A percentile compares a stretch with the other conserved stretches of the same genome.
Evolutionary conservation across 2,797 vertebrate species (phyloP).

Genomic region (Simalia tracyae): DNA sequence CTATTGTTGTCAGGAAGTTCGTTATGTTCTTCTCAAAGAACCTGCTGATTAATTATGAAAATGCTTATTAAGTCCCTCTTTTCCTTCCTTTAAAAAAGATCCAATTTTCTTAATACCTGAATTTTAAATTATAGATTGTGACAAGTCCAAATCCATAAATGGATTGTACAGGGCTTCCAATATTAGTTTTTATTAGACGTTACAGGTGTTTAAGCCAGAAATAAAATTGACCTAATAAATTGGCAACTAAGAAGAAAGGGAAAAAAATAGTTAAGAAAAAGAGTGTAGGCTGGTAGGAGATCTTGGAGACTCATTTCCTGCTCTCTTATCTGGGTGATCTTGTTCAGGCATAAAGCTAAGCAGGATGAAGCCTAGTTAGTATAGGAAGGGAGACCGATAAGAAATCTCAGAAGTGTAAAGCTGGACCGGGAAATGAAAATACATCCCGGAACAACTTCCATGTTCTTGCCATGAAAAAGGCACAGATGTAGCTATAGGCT

Average conservation of each 20-base stretch:
- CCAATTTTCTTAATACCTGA: slow-evolving; percentile 23
- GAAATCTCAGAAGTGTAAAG: neutral
- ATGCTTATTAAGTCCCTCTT: slow-evolving; percentile 5
- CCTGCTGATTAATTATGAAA: slow-evolving; percentile 20
- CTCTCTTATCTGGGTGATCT: neutral
- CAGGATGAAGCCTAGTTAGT: neutral
- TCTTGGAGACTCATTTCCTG: neutral
- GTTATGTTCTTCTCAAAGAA: neutral
- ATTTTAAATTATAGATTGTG: neutral
- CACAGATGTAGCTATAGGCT: neutral
- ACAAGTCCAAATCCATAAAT: slow-evolving; percentile 4
- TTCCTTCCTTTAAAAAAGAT: neutral
- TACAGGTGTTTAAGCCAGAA: slow-evolving; percentile 2
- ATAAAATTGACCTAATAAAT: slow-evolving; percentile 5
- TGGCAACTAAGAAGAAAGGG: neutral
- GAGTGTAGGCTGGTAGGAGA: neutral
- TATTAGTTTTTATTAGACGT: neutral
- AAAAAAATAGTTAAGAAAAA: neutral
- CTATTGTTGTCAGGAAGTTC: neutral
- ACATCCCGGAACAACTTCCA: neutral
- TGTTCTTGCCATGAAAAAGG: neutral
- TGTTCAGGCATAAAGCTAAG: neutral
- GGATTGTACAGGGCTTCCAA: slow-evolving; percentile 14
- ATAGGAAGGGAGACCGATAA: neutral
- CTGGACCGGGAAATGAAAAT: neutral